A percentile compares a stretch with the other conserved stretches of the same genome.
phyloP scores from a whole-genome alignment of 2,113 vertebrate species.

The Actinemys pallida region DNA sequence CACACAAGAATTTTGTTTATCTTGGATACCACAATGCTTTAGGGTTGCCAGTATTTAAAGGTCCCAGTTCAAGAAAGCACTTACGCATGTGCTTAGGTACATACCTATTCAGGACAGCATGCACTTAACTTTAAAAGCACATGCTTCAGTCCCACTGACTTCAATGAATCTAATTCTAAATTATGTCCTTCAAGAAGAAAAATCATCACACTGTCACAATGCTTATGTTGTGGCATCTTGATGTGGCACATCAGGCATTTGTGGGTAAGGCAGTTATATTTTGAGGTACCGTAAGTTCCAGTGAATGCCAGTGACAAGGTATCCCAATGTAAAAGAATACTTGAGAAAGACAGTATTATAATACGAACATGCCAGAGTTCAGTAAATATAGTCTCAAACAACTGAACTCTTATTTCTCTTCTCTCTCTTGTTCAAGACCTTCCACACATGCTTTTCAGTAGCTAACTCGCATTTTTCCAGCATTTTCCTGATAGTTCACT shows the following conservation, averaged over 20 bases:
- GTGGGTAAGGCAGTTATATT: not conserved
- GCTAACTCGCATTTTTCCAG: not conserved
- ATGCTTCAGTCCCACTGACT: not conserved
- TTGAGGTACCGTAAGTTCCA: not conserved
- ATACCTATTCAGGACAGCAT: not conserved
- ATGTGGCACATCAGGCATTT: rapidly evolving
- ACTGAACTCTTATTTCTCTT: not conserved
- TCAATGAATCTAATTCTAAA: not conserved
- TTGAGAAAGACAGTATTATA: not conserved
- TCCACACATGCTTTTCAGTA: not conserved
- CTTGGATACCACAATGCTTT: not conserved
- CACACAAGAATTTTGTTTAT: not conserved
- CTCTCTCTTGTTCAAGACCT: not conserved
- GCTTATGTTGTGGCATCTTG: not conserved
- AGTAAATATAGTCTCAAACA: not conserved
- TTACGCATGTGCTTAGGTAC: no score
- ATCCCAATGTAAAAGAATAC: not conserved
- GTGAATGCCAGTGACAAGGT: not conserved
- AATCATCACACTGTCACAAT: not conserved
- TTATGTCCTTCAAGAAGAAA: constrained; percentile 4
- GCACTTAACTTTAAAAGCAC: not conserved
- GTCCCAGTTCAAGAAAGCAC: not conserved
- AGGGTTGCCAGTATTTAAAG: not conserved
- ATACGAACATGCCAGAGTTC: not conserved
- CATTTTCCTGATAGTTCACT: not conserved